These are phyloP conservation scores for Pachymerium ferrugineum DNA, from an alignment of 2,888 invertebrate genomes.

Conservation along the genomic window DNA sequence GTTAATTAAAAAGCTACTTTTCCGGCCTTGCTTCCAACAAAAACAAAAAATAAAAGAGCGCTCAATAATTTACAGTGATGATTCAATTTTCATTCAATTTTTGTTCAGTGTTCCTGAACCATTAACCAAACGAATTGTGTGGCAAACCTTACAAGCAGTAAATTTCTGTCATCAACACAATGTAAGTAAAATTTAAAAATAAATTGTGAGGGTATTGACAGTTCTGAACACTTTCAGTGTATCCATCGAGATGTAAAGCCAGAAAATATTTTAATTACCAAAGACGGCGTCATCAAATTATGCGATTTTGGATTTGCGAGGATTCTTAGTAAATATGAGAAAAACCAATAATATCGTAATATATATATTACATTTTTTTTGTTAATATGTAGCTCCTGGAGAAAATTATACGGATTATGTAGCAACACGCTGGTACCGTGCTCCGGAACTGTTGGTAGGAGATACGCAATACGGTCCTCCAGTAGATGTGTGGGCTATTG, in stretches of 20 bases:
- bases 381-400: slow-evolving; percentile 65
- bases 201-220: neutral
- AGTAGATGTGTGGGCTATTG: slow-evolving; percentile 98
- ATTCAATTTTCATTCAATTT: slow-evolving; percentile 37
- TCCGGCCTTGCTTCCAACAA: too few relatives aligned
- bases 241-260: slow-evolving; percentile 97
- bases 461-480: slow-evolving; percentile 66
- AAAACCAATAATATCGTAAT: neutral
- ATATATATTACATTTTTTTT: neutral
- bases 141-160: slow-evolving; percentile 92
- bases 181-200: slow-evolving; percentile 43
- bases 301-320: slow-evolving; percentile 99
- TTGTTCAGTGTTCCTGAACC: slow-evolving; percentile 69
- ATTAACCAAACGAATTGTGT: slow-evolving; percentile 83
- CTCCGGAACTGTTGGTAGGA: slow-evolving; percentile 93
- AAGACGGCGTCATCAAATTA: slow-evolving; percentile 87
- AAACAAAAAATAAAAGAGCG: too few relatives aligned
- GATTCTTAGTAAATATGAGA: slow-evolving; percentile 61
- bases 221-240: slow-evolving; percentile 53
- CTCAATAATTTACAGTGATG: too few relatives aligned
- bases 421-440: slow-evolving; percentile 97
- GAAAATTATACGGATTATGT: slow-evolving; percentile 99
- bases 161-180: slow-evolving; percentile 95
- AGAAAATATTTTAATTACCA: slow-evolving; percentile 92
- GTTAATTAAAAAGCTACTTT: too few relatives aligned